Evolutionary conservation across 2,113 vertebrate species (phyloP).

Genomic region (Lophotis ruficrista): DNA sequence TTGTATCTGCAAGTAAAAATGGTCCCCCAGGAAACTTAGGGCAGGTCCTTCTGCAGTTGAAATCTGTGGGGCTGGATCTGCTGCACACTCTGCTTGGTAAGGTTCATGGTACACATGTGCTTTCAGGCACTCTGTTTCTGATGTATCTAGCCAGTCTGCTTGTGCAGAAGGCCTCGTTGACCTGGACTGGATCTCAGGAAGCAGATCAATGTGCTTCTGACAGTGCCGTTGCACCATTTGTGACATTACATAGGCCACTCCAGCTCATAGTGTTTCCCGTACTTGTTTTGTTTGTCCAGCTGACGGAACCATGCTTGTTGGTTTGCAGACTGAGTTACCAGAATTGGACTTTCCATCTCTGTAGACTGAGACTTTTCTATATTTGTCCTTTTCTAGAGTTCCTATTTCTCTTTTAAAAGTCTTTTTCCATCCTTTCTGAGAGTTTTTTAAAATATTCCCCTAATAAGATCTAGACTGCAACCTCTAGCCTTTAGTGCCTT

Average conservation of each 20-base stretch:
- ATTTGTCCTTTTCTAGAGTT: not conserved
- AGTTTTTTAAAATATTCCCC: not conserved
- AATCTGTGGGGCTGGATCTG: not conserved
- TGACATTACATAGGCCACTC: not conserved
- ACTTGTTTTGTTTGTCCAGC: not conserved
- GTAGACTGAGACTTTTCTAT: not conserved
- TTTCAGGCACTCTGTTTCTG: not conserved
- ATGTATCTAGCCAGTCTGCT: not conserved
- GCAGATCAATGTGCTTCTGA: not conserved
- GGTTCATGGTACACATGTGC: not conserved
- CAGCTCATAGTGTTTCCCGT: not conserved
- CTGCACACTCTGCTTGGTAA: not conserved
- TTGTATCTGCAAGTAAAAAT: not conserved
- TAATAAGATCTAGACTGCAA: not conserved
- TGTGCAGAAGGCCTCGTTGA: not conserved
- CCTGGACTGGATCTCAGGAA: not conserved
- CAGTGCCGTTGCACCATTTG: not conserved
- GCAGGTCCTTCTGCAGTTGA: not conserved
- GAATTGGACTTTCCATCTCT: not conserved
- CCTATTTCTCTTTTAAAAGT: not conserved
- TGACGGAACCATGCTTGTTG: rapidly evolving
- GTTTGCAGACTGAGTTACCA: not conserved
- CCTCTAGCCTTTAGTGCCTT: not conserved
- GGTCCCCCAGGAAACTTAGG: not conserved
- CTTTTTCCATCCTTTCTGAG: not conserved